Base-by-base conservation (phyloP, 2,797 vertebrate genomes). In the Myripristis murdjan region DNA sequence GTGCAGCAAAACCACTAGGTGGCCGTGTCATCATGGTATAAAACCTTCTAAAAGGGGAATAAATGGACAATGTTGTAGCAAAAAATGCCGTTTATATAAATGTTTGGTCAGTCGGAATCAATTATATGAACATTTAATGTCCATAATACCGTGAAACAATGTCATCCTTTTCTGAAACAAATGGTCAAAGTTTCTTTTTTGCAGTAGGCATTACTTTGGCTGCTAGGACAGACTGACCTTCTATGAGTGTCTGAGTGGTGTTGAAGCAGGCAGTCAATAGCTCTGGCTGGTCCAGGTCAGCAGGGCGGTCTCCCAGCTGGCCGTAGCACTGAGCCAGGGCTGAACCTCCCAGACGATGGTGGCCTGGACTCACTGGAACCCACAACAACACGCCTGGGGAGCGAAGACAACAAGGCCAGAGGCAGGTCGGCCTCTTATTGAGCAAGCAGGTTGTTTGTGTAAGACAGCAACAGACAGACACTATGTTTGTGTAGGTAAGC, bases 271-370 rank as follows among this genome's bases (percentile, higher is more conserved):
- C 86, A 0, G 84, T 88, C 47, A 98, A 85, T 31, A 90, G 85
- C 1, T 89, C 70, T 0, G 97, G 96, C 46, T 89, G 64, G 70
- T 97, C 95, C 82, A 98, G 89, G 86, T 98, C 93, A 7, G 97
- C 96, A 55, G 92, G 94, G 26, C 85, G 53, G 44, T 97, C 94
- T 33, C 97, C 97, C 26, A 98, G 84, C 89, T 98, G 97, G 5
- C 91, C 84, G 82, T 94, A 98, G 87, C 96, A 97, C 87, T 98
- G 97, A 80, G 97, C 96, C 81, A 98, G 78, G 8, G 97, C 96
- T 0, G 96, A 97, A 43, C 96, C 97, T 26, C 97, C 97, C 0
- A 98, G 81, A 1, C 97, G 95, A 77, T 96, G 91, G 57, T 4
- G 86, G n/a, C 93, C 95, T 0, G 95, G 93, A 66, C 76, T 94